Base-by-base conservation (phyloP, 1,140 invertebrate species). In the Drosophila varians region DNA sequence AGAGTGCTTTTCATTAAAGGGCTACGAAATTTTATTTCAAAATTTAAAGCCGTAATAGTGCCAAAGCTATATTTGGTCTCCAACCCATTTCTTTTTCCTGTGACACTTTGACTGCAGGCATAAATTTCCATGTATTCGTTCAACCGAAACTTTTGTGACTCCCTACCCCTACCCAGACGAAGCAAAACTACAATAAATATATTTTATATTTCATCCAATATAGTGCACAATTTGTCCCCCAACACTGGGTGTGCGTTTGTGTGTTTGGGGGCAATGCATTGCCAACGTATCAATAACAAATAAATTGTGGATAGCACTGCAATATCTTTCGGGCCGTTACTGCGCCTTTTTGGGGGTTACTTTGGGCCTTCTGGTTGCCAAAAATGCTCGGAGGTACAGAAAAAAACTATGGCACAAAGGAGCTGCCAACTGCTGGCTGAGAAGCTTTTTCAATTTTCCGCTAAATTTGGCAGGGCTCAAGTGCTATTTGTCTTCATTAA, bases 401-500 rank as follows among this genome's bases (percentile, higher is more conserved):
- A 23, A 42, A 53, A 53, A 73, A 82, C 68, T 77, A 72, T 74
- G 53, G 53, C 56, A 46, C 68, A 45, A 64, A 38, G 60, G 38
- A 64, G 51, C 66, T 65, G 65, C 42, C 51, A 75, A 45, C 52
- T 68, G 74, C 51, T 49, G 61, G 58, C 18, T 66, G 25, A 49
- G 77, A 82, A 83, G 86, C 62, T 82, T 89, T 89, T 89, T 89
- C 86, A 90, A 89, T 89, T 89, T 89, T 90, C 82, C 86, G 75
- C 87, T 89, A 89, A 89, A 89, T 89, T 89, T 90, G 82, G 82
- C 86, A 90, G 66, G 66, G 48, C 68, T 75, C 72, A 77, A 82
- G 66, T 74, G 76, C 86, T 87, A 89, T 89, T 90, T 90, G 83
- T 89, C 86, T 89, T 90, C 87, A 89, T 89, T 89, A 89, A 76